A percentile compares a stretch with the other conserved stretches of the same genome.
Evolutionary conservation across 2,113 vertebrate genomes (phyloP).

Genomic region (Zosterops pallidus): DNA sequence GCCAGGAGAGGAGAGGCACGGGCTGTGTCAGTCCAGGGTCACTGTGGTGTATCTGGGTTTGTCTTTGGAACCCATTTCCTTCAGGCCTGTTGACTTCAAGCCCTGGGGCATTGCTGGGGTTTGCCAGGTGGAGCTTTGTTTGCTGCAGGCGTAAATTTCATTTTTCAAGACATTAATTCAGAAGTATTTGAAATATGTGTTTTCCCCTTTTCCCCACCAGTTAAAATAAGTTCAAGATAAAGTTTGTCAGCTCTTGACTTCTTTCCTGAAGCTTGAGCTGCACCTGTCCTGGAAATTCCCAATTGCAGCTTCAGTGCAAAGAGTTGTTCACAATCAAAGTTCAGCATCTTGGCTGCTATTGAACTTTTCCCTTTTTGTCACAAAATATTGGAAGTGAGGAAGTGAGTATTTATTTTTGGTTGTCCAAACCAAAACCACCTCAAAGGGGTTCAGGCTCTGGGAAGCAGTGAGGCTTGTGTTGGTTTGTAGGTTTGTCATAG

Average conservation of each 20-base stretch:
- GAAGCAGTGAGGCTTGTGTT: neutral
- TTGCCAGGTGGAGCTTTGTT: neutral
- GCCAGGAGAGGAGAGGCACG: neutral
- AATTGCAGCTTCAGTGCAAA: neutral
- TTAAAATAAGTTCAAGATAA: neutral
- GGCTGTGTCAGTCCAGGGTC: neutral
- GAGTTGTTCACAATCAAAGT: neutral
- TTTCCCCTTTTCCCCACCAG: rapidly evolving
- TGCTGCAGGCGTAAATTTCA: neutral
- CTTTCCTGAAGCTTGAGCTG: neutral
- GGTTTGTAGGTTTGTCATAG: neutral
- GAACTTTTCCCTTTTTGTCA: constrained; percentile 23
- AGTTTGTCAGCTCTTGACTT: neutral
- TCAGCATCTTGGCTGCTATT: neutral
- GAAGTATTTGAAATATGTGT: neutral
- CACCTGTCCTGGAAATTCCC: neutral
- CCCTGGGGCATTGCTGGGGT: neutral
- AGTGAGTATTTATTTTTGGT: constrained; percentile 12
- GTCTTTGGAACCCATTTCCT: neutral
- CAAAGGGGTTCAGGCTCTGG: neutral
- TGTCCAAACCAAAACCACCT: constrained; percentile 15
- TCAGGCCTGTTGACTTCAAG: neutral
- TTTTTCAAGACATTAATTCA: neutral
- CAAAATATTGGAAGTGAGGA: constrained; percentile 34
- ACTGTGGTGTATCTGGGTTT: neutral